phyloP scores from a whole-genome alignment of 37 sponge, comb jelly and placozoan species.

The Dysidea cf. avara region DNA sequence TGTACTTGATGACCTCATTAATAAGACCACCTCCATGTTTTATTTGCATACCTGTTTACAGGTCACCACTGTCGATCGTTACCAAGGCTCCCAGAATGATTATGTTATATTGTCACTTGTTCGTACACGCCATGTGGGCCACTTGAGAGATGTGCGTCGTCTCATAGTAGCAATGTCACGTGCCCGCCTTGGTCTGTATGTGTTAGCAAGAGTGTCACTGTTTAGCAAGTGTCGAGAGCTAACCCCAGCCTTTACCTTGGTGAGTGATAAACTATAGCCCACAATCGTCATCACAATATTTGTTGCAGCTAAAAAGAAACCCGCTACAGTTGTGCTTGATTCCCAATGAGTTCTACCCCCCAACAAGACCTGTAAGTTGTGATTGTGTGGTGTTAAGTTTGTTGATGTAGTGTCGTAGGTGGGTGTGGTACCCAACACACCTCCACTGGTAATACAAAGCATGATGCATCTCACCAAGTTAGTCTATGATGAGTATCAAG shows the following conservation, averaged over 20 bases:
- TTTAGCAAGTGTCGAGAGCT: slow-evolving; percentile 92
- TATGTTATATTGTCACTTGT: slow-evolving; percentile 98
- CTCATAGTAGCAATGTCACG: slow-evolving; percentile 99
- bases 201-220: slow-evolving; percentile 85
- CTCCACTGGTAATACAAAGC: slow-evolving; percentile 46
- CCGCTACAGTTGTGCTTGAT: slow-evolving; percentile 76
- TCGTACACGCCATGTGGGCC: slow-evolving; percentile 90
- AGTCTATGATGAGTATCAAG: slow-evolving; percentile 54
- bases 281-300: not conserved
- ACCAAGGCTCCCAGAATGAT: slow-evolving; percentile 99
- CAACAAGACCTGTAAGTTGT: slow-evolving; percentile 66
- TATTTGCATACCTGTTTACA: slow-evolving; percentile 3
- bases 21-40: too few relatives aligned
- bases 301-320: slow-evolving; percentile 64
- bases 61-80: slow-evolving; percentile 98
- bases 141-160: slow-evolving; percentile 93
- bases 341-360: slow-evolving; percentile 84
- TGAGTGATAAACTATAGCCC: slow-evolving; percentile 18
- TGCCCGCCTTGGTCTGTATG: slow-evolving; percentile 94
- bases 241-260: slow-evolving; percentile 92
- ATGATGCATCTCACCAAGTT: slow-evolving; percentile 56
- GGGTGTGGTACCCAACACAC: slow-evolving; percentile 3
- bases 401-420: not conserved
- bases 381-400: too few relatives aligned
- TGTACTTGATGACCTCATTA: too few relatives aligned